These are phyloP conservation scores for Ferdinandea cuprea DNA, from an alignment of 2,888 invertebrate genomes.

Conservation along the genomic window DNA sequence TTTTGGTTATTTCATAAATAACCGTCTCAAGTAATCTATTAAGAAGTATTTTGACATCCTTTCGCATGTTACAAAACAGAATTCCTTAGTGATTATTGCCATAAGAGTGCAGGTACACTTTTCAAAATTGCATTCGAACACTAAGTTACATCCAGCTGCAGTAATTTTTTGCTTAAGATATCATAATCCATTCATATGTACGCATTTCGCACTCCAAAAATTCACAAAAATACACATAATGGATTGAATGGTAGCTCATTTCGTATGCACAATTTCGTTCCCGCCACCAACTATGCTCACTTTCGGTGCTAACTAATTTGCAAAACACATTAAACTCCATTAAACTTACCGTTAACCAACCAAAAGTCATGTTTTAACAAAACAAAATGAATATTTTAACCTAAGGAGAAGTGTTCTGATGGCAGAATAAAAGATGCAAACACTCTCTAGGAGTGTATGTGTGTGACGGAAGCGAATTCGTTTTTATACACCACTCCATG, in stretches of 20 bases:
- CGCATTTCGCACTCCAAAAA: too few relatives aligned
- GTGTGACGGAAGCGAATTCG: not conserved
- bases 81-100: too few relatives aligned
- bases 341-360: constrained; percentile 23
- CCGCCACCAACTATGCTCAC: not conserved
- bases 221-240: not conserved
- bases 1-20: too few relatives aligned
- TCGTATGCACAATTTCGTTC: not conserved
- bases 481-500: not conserved
- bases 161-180: too few relatives aligned
- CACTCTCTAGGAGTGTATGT: not conserved
- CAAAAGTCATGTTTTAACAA: constrained; percentile 26
- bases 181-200: too few relatives aligned
- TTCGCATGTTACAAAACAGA: too few relatives aligned
- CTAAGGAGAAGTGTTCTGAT: constrained; percentile 1
- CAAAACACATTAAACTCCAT: constrained; percentile 20
- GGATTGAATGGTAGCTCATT: not conserved
- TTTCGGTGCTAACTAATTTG: not conserved
- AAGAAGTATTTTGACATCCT: too few relatives aligned
- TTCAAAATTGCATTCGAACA: too few relatives aligned
- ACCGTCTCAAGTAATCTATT: too few relatives aligned
- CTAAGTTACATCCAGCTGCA: too few relatives aligned
- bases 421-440: constrained; percentile 33
- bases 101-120: too few relatives aligned
- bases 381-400: constrained; percentile 37